These are phyloP conservation scores for Novumbra hubbsi DNA, from an alignment of 2,797 vertebrate species.

Conservation along the genomic window DNA sequence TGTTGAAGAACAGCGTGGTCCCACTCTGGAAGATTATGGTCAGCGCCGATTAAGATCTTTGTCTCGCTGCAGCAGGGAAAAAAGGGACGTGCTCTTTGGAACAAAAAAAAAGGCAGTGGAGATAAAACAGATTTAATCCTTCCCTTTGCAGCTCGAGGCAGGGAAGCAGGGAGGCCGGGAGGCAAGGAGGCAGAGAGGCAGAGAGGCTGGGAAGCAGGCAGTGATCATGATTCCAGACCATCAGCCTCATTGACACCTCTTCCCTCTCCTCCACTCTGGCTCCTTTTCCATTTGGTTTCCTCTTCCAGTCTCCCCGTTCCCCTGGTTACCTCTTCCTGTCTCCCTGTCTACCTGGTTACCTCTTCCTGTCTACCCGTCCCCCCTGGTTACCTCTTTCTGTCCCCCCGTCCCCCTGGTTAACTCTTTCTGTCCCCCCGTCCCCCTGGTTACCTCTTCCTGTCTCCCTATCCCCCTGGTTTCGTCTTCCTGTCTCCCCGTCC, in stretches of 20 bases:
- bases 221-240: constrained; percentile 48
- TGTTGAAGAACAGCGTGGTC: constrained; percentile 67
- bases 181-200: no score
- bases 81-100: constrained; percentile 36
- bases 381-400: no score
- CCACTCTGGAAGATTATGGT: constrained; percentile 71
- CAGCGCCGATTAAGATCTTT: constrained; percentile 73
- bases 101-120: constrained; percentile 60
- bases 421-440: constrained; percentile 3
- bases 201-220: constrained; percentile 3
- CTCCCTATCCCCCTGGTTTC: constrained; percentile 44
- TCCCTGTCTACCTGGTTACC: constrained; percentile 45
- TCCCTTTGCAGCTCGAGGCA: constrained; percentile 52
- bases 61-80: constrained; percentile 58
- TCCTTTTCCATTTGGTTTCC: constrained; percentile 44
- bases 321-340: constrained; percentile 6
- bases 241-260: constrained; percentile 54
- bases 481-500: constrained; percentile 1
- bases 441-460: constrained; percentile 9
- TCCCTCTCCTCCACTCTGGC: constrained; percentile 9
- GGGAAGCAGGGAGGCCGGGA: no score
- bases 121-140: constrained; percentile 75
- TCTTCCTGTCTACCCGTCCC: not conserved
- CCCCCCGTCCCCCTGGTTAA: constrained; percentile 42
- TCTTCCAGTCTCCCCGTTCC: not conserved